Evolutionary conservation across 2,113 vertebrate genomes (phyloP), one percentile per base, ranked within the genome.

Genomic region (Peromyscus polionotus): DNA sequence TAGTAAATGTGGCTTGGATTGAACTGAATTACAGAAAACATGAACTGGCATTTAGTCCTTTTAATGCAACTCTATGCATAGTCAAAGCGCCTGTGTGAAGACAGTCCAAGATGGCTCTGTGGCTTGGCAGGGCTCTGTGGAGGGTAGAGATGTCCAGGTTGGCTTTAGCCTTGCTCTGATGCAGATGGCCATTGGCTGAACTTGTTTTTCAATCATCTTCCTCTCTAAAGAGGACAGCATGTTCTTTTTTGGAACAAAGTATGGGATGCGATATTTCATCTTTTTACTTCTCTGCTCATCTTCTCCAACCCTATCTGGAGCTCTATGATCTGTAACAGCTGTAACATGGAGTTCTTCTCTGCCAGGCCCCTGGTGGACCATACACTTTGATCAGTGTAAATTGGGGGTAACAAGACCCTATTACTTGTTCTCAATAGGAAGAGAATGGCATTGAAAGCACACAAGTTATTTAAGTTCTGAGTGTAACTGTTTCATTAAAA

Each of bases 111-210:
- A 63, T 36, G 72, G n/a, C 51, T 76, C 88, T 95, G 96, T 95
- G 92, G 94, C 88, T 77, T 95, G 95, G 92, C 84, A 75, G 77
- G 22, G 2, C 17, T 33, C 68, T 83, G 36, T 0, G 36, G 1
- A 12, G 19, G 28, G 73, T 85, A 12, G 72, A 80, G 84, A 95
- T 83, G 39, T 65, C 80, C 88, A 94, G 63, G 45, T 28, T 81
- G 51, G 73, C 95, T 83, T 36, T 39, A 87, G 26, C 45, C 63
- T 45, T 94, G 26, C 79, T 94, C 28, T 90, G 54, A 65, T 65
- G 93, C 33, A 89, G 85, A 80, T 91, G 94, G 90, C 77, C 94
- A 91, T 26, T 95, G 94, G 91, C 91, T 96, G 96, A 95, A 96
- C 77, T 36, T 36, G 39, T 84, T 17, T 88, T 91, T 84, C 54